Evolutionary conservation across 1,140 invertebrate species (phyloP).

Genomic region (Diuraphis noxia): DNA sequence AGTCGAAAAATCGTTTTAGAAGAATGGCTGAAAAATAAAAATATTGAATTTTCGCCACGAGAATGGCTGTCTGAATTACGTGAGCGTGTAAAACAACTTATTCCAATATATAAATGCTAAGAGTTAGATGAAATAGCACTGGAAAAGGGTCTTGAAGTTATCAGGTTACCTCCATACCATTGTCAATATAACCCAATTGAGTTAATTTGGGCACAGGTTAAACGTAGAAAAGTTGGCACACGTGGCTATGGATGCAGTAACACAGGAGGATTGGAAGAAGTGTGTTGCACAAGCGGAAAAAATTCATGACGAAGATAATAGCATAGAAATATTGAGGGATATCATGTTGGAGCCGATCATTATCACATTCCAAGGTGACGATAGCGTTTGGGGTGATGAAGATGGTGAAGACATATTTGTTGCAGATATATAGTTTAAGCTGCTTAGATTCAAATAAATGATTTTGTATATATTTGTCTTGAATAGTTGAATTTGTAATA

Average conservation of each 20-base stretch:
- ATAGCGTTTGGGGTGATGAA: background rate
- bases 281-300: background rate
- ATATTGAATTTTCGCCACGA: background rate
- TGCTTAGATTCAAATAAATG: no score
- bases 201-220: background rate
- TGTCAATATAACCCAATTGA: no score
- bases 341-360: background rate
- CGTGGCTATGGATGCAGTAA: background rate
- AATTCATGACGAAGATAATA: background rate
- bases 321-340: background rate
- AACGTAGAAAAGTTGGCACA: background rate
- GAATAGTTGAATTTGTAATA: no score
- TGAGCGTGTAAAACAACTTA: background rate
- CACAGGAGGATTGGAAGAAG: background rate
- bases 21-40: slow-evolving; percentile 12
- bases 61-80: background rate
- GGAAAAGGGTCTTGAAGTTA: background rate
- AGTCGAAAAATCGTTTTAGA: background rate
- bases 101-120: background rate
- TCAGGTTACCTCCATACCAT: slow-evolving; percentile 11
- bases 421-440: background rate
- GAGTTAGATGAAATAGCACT: background rate
- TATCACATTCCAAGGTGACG: background rate
- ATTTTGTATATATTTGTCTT: no score
- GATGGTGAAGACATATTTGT: background rate